Conservation (phyloP, 2,797 vertebrate genomes). For the Labeo calbasu region DNA sequence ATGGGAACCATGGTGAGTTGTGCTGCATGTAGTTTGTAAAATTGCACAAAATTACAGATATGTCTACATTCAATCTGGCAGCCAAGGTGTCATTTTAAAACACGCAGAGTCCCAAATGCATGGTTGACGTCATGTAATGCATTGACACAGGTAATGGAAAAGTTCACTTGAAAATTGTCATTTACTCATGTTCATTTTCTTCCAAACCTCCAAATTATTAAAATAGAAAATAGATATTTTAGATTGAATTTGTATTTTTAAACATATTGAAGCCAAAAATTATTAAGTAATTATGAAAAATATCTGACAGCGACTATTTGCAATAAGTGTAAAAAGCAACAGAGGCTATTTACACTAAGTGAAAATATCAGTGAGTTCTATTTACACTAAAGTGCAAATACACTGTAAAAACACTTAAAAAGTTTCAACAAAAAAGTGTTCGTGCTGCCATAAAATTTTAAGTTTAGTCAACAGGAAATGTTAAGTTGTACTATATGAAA, state of each 20-base stretch:
- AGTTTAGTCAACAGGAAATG: too few species aligned
- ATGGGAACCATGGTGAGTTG: constrained; percentile 34
- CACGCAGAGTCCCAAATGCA: constrained; percentile 11
- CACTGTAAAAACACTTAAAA: too few species aligned
- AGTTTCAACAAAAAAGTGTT: too few species aligned
- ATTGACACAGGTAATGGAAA: background rate
- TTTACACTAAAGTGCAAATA: too few species aligned
- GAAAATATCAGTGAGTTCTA: too few species aligned
- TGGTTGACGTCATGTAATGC: background rate
- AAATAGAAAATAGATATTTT: too few species aligned
- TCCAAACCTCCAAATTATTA: background rate
- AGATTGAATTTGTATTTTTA: background rate
- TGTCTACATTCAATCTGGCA: constrained; percentile 53
- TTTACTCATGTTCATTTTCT: background rate
- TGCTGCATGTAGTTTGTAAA: constrained; percentile 14
- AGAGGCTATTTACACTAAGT: too few species aligned
- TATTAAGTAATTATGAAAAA: background rate
- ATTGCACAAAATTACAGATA: constrained; percentile 23
- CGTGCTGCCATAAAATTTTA: too few species aligned
- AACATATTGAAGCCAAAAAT: background rate
- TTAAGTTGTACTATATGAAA: too few species aligned
- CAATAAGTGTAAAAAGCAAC: too few species aligned
- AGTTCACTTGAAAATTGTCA: background rate
- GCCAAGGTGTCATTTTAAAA: constrained; percentile 22
- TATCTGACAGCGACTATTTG: too few species aligned